Evolutionary conservation across 2,113 vertebrate species (phyloP), one percentile per base, ranked within the genome.

Genomic region (Plectropomus leopardus): DNA sequence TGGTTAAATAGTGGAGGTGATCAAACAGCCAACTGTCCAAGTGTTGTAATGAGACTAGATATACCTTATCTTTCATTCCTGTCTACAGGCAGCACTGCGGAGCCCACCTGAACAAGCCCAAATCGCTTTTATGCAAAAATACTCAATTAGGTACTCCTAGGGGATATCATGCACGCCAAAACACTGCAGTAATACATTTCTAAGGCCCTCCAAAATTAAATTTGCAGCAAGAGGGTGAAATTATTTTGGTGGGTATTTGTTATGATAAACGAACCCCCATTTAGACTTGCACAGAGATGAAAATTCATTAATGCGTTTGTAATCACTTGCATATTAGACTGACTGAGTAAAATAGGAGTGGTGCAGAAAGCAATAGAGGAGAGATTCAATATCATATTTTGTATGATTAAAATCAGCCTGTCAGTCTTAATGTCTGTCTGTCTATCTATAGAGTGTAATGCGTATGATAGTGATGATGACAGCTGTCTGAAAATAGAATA

Each of bases 261-360:
- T 84, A 85, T 78, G 76, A 86, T 78, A 80, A 90, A 86, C 30
- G 70, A 86, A 86, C 58, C 57, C 67, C 47, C 78, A 83, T 87
- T 84, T 78, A 81, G 83, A 82, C 73, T 72, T 53, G 34, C 4
- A 44, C 47, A 34, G 74, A 72, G 80, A 87, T 59, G 78, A 91
- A 88, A 85, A 86, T 83, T 85, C 82, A 91, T 93, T 83, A 82
- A 87, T 78, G 72, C 6, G 19, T 21, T 73, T 64, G 73, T 89
- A 90, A 94, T 93, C 80, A 87, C 76, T 85, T 67, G 28, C 76
- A 88, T 78, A 87, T 92, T 80, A 91, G 83, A 68, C 42, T 44
- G 86, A 83, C 66, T 83, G 75, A 74, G 70, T 59, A 70, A 87
- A 86, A 80, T 42, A 83, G 81, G 79, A 87, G 79, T 48, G 69